Evolutionary conservation across 2,888 invertebrate species (phyloP).

Genomic region (Aquatica leii): DNA sequence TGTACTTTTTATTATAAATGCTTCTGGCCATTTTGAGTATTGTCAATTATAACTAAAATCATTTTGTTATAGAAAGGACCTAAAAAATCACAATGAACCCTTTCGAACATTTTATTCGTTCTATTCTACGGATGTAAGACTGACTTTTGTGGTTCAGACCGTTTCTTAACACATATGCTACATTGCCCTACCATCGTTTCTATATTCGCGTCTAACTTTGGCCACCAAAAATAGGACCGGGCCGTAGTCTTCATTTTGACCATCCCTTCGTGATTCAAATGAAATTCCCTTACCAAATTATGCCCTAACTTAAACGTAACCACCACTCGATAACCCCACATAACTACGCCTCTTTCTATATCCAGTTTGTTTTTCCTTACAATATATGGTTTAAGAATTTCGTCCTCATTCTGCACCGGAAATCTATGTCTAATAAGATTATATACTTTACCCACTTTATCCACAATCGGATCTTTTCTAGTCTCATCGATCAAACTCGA

Average conservation of each 20-base stretch:
- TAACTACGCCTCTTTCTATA: not conserved
- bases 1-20: not conserved
- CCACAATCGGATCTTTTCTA: not conserved
- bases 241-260: not conserved
- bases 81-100: not conserved
- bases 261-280: not conserved
- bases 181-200: not conserved
- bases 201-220: not conserved
- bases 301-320: not conserved
- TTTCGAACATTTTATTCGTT: not conserved
- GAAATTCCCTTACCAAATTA: not conserved
- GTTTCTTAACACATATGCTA: not conserved
- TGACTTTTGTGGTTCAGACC: too few species aligned
- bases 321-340: not conserved
- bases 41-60: not conserved
- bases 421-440: not conserved
- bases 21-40: not conserved
- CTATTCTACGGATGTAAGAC: not conserved
- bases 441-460: not conserved
- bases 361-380: too few species aligned
- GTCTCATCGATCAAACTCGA: not conserved
- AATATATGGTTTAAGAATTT: too few species aligned
- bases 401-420: not conserved
- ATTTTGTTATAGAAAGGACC: not conserved
- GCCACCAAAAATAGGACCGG: not conserved